Conservation (phyloP, 2,888 invertebrate genomes). For the Drymonia ruficornis region DNA sequence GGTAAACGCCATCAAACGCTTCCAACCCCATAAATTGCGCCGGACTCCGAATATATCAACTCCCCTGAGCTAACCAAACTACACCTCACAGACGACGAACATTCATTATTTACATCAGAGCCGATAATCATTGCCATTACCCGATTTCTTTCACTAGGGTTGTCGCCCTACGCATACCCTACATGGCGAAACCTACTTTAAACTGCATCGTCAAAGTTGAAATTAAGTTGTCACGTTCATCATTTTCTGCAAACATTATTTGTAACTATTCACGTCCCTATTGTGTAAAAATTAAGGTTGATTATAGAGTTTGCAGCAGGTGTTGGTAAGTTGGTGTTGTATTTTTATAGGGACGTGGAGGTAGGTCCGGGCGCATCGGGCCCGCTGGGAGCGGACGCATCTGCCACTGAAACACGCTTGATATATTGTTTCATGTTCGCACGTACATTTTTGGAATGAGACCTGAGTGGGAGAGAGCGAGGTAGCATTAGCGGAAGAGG, state of each 20-base stretch:
- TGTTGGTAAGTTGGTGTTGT: conserved; percentile 11
- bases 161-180: conserved; percentile 39
- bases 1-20: background rate
- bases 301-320: conserved; percentile 9
- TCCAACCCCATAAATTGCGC: conserved; percentile 22
- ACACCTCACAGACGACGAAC: conserved; percentile 46
- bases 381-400: conserved; percentile 52
- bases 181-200: conserved; percentile 18
- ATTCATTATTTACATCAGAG: conserved; percentile 71
- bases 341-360: conserved; percentile 41
- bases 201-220: conserved; percentile 21
- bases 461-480: conserved; percentile 17
- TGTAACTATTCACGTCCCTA: conserved; percentile 6
- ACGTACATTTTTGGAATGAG: conserved; percentile 32
- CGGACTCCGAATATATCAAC: conserved; percentile 39
- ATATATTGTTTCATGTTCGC: conserved; percentile 46
- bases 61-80: conserved; percentile 34
- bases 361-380: conserved; percentile 39
- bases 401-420: conserved; percentile 55
- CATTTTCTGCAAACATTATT: background rate
- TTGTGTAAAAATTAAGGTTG: conserved; percentile 11
- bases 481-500: background rate
- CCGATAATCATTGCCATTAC: conserved; percentile 65
- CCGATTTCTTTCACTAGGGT: conserved; percentile 57
- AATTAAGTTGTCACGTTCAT: conserved; percentile 19